Evolutionary conservation across 2,797 vertebrate genomes (phyloP), one percentile per base, ranked within the genome.

Genomic region (Heteromormyrus szaboi): DNA sequence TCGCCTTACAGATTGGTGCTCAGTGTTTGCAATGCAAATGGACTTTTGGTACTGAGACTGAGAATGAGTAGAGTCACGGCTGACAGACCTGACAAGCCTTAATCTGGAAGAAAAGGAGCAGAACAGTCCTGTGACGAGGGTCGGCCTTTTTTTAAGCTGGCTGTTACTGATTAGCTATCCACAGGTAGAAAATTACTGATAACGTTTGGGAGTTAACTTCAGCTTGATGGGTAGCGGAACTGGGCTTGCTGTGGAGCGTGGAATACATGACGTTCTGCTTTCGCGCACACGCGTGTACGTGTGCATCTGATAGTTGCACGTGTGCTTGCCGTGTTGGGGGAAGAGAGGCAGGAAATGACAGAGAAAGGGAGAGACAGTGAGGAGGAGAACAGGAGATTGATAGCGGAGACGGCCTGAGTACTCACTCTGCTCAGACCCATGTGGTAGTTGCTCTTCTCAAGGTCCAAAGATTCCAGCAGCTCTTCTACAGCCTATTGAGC

Each of bases 371-470:
- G 25, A 37, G 3, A n/a, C 9, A 54, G 51, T 7, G 22, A 44
- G 7, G 4, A 86, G 85, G 65, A 72, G 65, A 72, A 72, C 29
- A 1, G 65, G 29, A 37, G 29, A 72, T 37, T 72, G 29, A 72
- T 14, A 72, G 37, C 41, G 8, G 37, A 65, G 56, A 22, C 19
- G 12, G 37, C 25, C n/a, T 19, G 84, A 4, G 2, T 44, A 93
- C 97, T 92, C 95, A 99, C 98, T 95, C 97, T 95, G 94, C 98
- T 99, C 81, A 99, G 92, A 14, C 98, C 98, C 97, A 99, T 97
- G 94, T 98, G 97, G 92, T 96, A 98, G 93, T 94, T 98, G 95
- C 97, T 99, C 92, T 98, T 98, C 94, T 99, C 98, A 92, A 99
- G 94, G 87, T 99, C 98, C 95, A 99, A 90, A 0, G 97, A 98